Evolutionary conservation across 1,140 invertebrate species (phyloP).

Genomic region (Anadara kagoshimensis): DNA sequence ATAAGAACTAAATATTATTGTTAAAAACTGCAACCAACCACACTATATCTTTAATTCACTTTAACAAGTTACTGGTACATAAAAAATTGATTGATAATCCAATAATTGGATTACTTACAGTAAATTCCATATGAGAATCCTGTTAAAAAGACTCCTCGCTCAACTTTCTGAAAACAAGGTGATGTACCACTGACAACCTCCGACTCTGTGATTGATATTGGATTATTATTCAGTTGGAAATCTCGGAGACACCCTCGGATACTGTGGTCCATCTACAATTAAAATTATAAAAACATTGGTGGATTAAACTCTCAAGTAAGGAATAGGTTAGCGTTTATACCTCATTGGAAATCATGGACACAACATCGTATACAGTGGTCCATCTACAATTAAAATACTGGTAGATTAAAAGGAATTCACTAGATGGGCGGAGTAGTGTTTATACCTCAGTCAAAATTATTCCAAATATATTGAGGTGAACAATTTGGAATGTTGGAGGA

Average conservation of each 20-base stretch:
- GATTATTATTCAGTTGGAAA: slow-evolving; percentile 83
- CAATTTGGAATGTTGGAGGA: too few relatives aligned
- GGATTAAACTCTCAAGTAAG: too few relatives aligned
- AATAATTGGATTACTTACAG: slow-evolving; percentile 77
- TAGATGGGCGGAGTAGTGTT: too few relatives aligned
- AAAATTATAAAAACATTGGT: not conserved
- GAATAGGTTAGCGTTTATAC: too few relatives aligned
- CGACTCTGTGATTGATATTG: slow-evolving; percentile 83
- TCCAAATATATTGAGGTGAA: not conserved
- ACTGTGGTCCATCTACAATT: slow-evolving; percentile 79
- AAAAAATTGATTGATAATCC: slow-evolving; percentile 10
- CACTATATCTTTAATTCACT: too few relatives aligned
- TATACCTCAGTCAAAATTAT: too few relatives aligned
- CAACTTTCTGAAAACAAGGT: slow-evolving; percentile 90
- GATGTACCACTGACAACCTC: slow-evolving; percentile 83
- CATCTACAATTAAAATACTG: slow-evolving; percentile 74
- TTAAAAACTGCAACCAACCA: not conserved
- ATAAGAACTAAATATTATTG: too few relatives aligned
- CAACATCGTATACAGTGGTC: slow-evolving; percentile 88
- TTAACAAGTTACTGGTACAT: not conserved
- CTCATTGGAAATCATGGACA: slow-evolving; percentile 82
- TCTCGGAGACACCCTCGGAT: slow-evolving; percentile 89
- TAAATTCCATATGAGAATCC: slow-evolving; percentile 88
- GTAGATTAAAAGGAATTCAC: too few relatives aligned
- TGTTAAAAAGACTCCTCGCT: slow-evolving; percentile 89